Base-by-base conservation (phyloP, 2,888 invertebrate genomes). In the Dysmachus trigonus region DNA sequence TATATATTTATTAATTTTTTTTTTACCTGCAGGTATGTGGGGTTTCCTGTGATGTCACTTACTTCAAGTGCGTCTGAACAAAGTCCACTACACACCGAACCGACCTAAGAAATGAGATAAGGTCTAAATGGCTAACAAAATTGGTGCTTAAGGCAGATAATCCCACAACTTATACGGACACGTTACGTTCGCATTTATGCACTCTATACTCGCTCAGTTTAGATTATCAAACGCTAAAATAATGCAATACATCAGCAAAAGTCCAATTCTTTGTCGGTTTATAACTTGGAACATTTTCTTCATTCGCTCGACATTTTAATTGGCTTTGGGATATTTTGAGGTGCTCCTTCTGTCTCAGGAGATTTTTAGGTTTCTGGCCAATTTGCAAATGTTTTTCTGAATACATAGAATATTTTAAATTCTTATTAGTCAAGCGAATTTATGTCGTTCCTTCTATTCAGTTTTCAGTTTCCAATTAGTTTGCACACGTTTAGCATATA, bases 31-130 rank as follows among this genome's bases (percentile, higher is more conserved):
- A 53, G 51, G 62, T 33, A 62, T 62, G 22, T 82, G 81, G 33
- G 53, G 53, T 82, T 82, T 82, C 81, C 22, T 82, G 81, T 53
- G 81, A 62, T 82, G 62, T 82, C 62, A 62, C 35, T 82, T 82
- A 1, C 33, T 62, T 33, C 18, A 82, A 33, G 62, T 82, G 33
- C 62, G 27, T 53, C 33, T 15, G 53, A n/a, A 38, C 22, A 31
- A 81, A 33, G 6, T n/a, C 15, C 53, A 15, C 31, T n/a, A n/a
- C n/a, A n/a, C n/a, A n/a, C n/a, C n/a, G n/a, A n/a, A 10, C 31
- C 33, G 35, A 27, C 62, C 18, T 62, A 35, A 82, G 62, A 82
- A 62, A 82, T 31, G 33, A 82, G 35, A 82, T 53, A 82, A 53
- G 53, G 41, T 82, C 62, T 62, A 79, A 41, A 51, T 35, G 81